Base-by-base conservation (phyloP, 2,888 invertebrate species). In the Aphidoletes aphidimyza region DNA sequence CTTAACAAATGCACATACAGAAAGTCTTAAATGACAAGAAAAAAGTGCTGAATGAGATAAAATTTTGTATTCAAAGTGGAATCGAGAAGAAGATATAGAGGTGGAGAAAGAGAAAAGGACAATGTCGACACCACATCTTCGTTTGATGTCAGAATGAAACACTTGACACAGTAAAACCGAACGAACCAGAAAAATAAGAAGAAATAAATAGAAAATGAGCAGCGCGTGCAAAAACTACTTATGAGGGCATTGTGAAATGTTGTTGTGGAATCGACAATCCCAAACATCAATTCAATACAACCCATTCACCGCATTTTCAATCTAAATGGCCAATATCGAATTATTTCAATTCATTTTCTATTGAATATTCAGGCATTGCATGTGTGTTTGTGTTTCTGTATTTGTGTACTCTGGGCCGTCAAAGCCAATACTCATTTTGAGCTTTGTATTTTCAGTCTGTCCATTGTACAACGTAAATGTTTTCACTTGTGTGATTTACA, bases 341-440 rank as follows among this genome's bases (percentile, higher is more conserved):
- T 81, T 81, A 81, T 81, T 78, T 81, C 81, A 81, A 81, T 81
- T 81, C 81, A 81, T 37, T 81, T 81, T 81, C 37, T 81, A 37
- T 37, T 37, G 54, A 54, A 54, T 54, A n/a, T 54, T 54, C 54
- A 54, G 19, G 17, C 17, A 6, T 54, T n/a, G n/a, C 69, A 34
- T 1, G n/a, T 81, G 37, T 81, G 37, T 8, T 36, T 36, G 34
- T 36, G 34, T 36, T 14, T 78, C 36, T 11, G n/a, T n/a, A n/a
- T n/a, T n/a, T n/a, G n/a, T n/a, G n/a, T n/a, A n/a, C n/a, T n/a
- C n/a, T n/a, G n/a, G n/a, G n/a, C n/a, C n/a, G n/a, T n/a, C n/a
- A n/a, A n/a, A n/a, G n/a, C n/a, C n/a, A n/a, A n/a, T n/a, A n/a
- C n/a, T n/a, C n/a, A n/a, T n/a, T n/a, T n/a, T n/a, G n/a, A n/a